Evolutionary conservation across 2,797 vertebrate species (phyloP), one percentile per base, ranked within the genome.

Genomic region (Myiothlypis chrysogaster): DNA sequence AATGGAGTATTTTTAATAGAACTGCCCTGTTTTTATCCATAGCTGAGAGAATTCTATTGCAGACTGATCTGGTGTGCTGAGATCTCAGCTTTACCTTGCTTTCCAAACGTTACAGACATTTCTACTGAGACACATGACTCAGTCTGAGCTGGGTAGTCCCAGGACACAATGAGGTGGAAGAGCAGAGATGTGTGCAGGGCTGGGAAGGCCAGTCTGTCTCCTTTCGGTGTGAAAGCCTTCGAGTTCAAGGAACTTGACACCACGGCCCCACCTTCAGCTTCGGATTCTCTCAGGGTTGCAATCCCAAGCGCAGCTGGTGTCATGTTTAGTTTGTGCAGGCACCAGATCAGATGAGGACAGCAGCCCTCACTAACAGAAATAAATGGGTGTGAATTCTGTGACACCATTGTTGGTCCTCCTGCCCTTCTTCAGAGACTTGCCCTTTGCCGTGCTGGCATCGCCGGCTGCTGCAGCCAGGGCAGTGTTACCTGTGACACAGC

Each of bases 161-260:
- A 57, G 25, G 52, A 53, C 0, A 2, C 41, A 71, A 83, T 60
- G 35, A 76, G 81, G 78, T 44, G 3, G 12, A 72, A 65, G 52
- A 79, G 92, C 75, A 82, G 65, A 76, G 83, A 59, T 1, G 10
- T 25, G 77, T 43, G 82, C 14, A 11, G 25, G 66, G 73, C 19
- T 71, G 47, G 37, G 66, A 77, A 57, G 79, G 39, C 60, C 19
- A 14, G 37, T 47, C 35, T 81, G n/a, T 78, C 52, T 76, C 49
- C 59, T 78, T 35, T 80, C 19, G 0, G 30, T 66, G 39, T 49
- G 50, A 63, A 82, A 94, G 84, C 83, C 70, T 84, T 88, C 5
- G 0, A 39, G 49, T 66, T 49, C 84, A 83, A 57, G 73, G 85
- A 97, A 93, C 90, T 49, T 32, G 93, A 95, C 52, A 92, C 95